phyloP scores from a whole-genome alignment of 1,140 invertebrate species.

The Pomacea maculata region DNA sequence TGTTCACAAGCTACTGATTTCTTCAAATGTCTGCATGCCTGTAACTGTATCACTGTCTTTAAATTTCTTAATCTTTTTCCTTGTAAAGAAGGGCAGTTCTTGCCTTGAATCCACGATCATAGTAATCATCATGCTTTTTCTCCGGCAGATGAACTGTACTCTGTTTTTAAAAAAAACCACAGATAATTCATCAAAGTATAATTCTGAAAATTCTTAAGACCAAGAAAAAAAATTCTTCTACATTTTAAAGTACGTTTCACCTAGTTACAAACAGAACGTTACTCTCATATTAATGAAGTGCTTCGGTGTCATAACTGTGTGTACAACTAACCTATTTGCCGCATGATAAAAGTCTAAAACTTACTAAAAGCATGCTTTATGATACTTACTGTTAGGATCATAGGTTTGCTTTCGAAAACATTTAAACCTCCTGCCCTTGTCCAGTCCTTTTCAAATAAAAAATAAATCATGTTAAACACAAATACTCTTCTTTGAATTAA shows the following conservation, averaged over 20 bases:
- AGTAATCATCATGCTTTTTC: slow-evolving; percentile 21
- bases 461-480: not conserved
- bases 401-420: not conserved
- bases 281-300: not conserved
- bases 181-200: not conserved
- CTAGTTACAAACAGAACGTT: not conserved
- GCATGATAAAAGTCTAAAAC: too few relatives aligned
- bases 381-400: not conserved
- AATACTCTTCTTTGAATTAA: not conserved
- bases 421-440: slow-evolving; percentile 8
- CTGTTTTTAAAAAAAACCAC: not conserved
- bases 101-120: slow-evolving; percentile 22
- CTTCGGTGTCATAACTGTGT: too few relatives aligned
- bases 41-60: too few relatives aligned
- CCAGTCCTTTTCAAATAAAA: slow-evolving; percentile 11
- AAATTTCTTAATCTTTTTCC: not conserved
- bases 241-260: too few relatives aligned
- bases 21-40: not conserved
- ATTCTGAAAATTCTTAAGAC: not conserved
- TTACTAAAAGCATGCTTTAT: not conserved
- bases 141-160: not conserved
- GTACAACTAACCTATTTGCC: too few relatives aligned
- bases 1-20: too few relatives aligned
- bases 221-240: not conserved
- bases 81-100: slow-evolving; percentile 13